Evolutionary conservation across 2,113 vertebrate species (phyloP).

Genomic region (Telmatochromis brachygnathus): DNA sequence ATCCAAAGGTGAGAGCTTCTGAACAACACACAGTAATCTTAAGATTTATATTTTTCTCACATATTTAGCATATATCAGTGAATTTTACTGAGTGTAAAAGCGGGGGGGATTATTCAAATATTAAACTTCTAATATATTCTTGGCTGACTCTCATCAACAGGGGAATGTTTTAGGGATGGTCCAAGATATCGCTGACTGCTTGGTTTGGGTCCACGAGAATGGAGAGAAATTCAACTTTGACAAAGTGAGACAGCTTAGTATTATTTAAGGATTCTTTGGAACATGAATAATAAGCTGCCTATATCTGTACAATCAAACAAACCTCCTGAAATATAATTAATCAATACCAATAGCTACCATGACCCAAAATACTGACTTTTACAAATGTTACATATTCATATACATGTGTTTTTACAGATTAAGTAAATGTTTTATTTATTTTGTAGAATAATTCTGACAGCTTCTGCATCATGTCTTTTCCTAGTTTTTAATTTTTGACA

Average conservation of each 20-base stretch:
- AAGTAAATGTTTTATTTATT: background rate
- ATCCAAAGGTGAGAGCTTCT: conserved; percentile 59
- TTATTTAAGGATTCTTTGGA: background rate
- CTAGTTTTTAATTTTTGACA: background rate
- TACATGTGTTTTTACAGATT: background rate
- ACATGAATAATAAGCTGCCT: background rate
- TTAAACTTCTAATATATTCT: background rate
- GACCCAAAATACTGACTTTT: background rate
- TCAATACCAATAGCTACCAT: rapidly evolving
- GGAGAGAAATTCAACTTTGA: conserved; percentile 58
- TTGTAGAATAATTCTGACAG: background rate
- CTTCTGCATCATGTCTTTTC: background rate
- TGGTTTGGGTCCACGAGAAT: conserved; percentile 66
- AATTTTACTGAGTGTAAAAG: background rate
- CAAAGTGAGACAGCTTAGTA: conserved; percentile 44
- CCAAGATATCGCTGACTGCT: conserved; percentile 69
- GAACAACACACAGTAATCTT: background rate
- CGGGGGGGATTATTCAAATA: background rate
- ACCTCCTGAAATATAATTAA: background rate
- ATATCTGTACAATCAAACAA: background rate
- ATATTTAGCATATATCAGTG: background rate
- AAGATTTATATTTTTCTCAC: background rate
- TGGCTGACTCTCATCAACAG: conserved; percentile 18
- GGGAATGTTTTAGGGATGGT: conserved; percentile 69
- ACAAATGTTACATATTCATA: background rate